These are phyloP conservation scores for Pteropus alecto DNA, from an alignment of 2,113 vertebrate species.

Conservation along the genomic window DNA sequence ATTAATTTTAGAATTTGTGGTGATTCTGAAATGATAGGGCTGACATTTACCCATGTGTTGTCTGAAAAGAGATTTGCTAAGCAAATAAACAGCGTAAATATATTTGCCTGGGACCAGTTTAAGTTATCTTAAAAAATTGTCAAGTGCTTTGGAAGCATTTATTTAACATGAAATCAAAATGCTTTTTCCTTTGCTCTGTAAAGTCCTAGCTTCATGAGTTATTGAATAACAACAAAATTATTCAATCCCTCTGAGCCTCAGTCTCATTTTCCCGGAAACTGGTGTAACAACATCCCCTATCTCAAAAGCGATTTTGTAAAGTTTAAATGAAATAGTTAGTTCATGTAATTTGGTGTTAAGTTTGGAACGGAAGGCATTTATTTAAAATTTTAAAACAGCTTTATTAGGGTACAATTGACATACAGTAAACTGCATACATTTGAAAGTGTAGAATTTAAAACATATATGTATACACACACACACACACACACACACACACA, in stretches of 20 bases:
- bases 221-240: background rate
- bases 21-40: background rate
- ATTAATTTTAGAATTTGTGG: conserved; percentile 43
- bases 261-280: background rate
- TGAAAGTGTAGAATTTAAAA: background rate
- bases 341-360: background rate
- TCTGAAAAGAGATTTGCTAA: conserved; percentile 44
- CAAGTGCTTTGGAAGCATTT: conserved; percentile 4
- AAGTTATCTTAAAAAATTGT: conserved; percentile 18
- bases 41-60: conserved; percentile 37
- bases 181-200: background rate
- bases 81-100: conserved; percentile 28
- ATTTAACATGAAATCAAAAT: background rate
- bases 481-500: too few relatives aligned
- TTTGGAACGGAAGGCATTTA: background rate
- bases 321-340: background rate
- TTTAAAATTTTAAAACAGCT: background rate
- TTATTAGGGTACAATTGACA: background rate
- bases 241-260: background rate
- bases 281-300: background rate
- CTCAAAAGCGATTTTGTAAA: background rate
- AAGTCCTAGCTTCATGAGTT: background rate
- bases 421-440: background rate
- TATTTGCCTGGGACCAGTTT: conserved; percentile 2
- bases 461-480: background rate